Base-by-base conservation (phyloP, 2,797 vertebrate species). In the Argya squamiceps region DNA sequence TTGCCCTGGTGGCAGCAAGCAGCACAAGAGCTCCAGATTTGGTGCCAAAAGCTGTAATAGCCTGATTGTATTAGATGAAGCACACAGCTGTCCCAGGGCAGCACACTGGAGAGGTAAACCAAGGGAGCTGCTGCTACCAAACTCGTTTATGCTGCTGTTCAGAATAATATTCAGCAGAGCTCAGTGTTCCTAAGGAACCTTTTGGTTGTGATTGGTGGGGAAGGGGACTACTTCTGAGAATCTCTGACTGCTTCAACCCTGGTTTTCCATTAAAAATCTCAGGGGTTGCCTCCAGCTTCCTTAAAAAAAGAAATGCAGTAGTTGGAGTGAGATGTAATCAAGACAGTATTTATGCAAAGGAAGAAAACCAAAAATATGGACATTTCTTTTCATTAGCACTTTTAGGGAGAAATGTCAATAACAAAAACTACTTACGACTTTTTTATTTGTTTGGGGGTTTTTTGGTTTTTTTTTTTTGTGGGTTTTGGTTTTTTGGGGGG, bases 101-200 rank as follows among this genome's bases (percentile, higher is more conserved):
- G 37, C 62, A 9, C 13, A 4, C 27, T 44, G 53, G 29, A 37
- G 27, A 37, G 23, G 15, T 11, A 37, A 76, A 68, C 15, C 37
- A 19, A 29, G 46, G 23, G 10, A 59, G 37, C n/a, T 37, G 8
- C 55, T 53, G 24, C 63, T 29, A 4, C 27, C n/a, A 76, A 60
- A 26, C 12, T 20, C 13, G 9, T 0, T 1, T 41, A 32, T 12
- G 4, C 47, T 34, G 36, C 26, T 12, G 7, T n/a, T 60, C 44
- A 49, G 53, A 77, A 19, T 10, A 52, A 32, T 15, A 7, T 4
- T 41, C 62, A 23, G 44, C 64, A 70, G 80, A 88, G 12, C 8
- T 71, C 30, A 34, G 13, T 36, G n/a, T 3, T 68, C 24, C 85
- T 44, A 12, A 70, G 83, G 53, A 86, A 21, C 5, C 2, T 15